Base-by-base conservation (phyloP, 2,113 vertebrate species). In the Fregata magnificens region DNA sequence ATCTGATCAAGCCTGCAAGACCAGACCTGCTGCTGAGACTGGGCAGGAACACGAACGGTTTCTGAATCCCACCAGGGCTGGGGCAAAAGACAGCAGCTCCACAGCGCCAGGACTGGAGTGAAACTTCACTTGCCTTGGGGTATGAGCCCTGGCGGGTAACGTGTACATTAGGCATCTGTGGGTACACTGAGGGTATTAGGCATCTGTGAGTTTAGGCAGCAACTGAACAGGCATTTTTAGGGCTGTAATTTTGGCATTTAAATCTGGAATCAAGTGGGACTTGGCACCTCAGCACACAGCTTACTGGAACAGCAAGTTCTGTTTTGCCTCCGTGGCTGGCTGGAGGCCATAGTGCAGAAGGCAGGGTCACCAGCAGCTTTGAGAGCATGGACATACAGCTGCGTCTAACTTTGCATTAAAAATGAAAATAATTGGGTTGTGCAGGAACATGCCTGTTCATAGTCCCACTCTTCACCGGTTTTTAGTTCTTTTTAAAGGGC, bases 101-200 rank as follows among this genome's bases (percentile, higher is more conserved):
- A 6, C n/a, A 31, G 34, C 1, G 0, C 16, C 29, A 40, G 20
- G 10, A 34, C 12, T 19, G 9, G 42, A 38, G 22, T 38, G n/a
- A 44, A 42, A 5, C 42, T 55, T 82, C n/a, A 5, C 16, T 24
- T 58, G 29, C 38, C n/a, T 38, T 38, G 16, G 12, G 5, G 2
- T 32, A 2, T 18, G 13, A 44, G 11, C 44, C 15, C 44, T 36
- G 6, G 1, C 0, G 1, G 14, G 2, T 34, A n/a, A 8, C 1
- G 1, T 10, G 2, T 29, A 14, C 9, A 24, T 40, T 13, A 32
- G 32, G 16, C 11, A 47, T 58, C 29, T 55, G 11, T 49, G 40
- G 16, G 40, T 82, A 45, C 7, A 11, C 16, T 19, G 26, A 0
- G 5, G 5, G 4, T 42, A 24, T 28, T 13, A 34, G 56, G 34